Percentiles rank a stretch among this genome's conserved stretches.
Conservation (phyloP, 1,140 invertebrate species). For the Cherax destructor region DNA sequence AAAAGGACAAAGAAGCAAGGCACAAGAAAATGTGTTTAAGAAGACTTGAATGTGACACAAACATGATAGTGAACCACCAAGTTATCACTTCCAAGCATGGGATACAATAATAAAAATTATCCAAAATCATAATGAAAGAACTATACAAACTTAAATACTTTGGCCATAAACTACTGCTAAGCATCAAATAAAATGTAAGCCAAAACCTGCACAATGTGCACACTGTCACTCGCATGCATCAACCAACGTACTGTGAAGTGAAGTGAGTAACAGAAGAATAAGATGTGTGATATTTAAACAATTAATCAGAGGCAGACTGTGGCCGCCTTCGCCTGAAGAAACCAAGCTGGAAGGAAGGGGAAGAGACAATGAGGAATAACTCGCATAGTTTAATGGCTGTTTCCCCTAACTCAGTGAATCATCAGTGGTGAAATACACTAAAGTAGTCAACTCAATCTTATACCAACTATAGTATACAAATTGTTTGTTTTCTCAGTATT, state of each 20-base stretch:
- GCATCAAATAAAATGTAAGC: neutral
- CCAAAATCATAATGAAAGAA: neutral
- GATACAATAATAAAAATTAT: neutral
- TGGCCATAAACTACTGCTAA: neutral
- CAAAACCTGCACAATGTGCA: neutral
- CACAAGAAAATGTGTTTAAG: neutral
- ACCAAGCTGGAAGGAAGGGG: slow-evolving; percentile 62
- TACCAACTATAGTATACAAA: too few species aligned
- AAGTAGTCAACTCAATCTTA: too few species aligned
- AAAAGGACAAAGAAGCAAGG: neutral
- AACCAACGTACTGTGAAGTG: slow-evolving; percentile 39
- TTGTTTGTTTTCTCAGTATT: too few species aligned
- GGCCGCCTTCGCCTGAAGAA: slow-evolving; percentile 91
- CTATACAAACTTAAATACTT: neutral
- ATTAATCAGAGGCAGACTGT: slow-evolving; percentile 73
- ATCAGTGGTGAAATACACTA: too few species aligned
- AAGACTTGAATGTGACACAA: neutral
- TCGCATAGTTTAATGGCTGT: too few species aligned
- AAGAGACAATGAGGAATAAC: neutral
- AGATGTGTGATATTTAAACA: neutral
- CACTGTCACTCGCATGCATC: slow-evolving; percentile 26
- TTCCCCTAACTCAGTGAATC: too few species aligned
- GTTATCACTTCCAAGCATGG: neutral
- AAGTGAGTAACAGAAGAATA: slow-evolving; percentile 28
- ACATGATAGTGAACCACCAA: too few species aligned